Evolutionary conservation across 37 sponge, comb jelly and placozoan species (phyloP).

Genomic region (Aphrocallistes beatrix): DNA sequence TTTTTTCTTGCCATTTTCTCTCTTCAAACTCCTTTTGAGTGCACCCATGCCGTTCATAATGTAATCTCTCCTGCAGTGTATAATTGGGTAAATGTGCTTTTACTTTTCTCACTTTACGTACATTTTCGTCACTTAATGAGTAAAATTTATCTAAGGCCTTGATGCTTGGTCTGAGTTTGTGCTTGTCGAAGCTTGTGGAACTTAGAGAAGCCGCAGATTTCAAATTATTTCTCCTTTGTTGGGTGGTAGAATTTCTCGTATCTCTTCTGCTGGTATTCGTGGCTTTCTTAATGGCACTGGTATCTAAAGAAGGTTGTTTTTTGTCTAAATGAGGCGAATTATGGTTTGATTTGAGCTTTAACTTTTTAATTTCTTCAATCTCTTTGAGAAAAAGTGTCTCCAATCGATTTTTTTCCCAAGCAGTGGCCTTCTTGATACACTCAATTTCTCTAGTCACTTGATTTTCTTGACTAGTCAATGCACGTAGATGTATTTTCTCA

Average conservation of each 20-base stretch:
- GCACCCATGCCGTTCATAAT: neutral
- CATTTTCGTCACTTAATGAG: neutral
- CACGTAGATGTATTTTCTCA: neutral
- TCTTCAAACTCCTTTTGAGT: neutral
- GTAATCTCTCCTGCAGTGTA: neutral
- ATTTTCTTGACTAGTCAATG: neutral
- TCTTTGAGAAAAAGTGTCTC: neutral
- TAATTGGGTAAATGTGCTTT: neutral
- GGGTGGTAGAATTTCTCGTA: neutral
- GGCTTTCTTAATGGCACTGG: neutral
- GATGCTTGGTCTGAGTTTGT: too few species aligned
- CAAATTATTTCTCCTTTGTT: neutral
- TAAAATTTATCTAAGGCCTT: neutral
- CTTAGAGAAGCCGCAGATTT: too few species aligned
- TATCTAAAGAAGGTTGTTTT: neutral
- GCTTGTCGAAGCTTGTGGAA: too few species aligned
- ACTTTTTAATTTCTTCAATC: neutral
- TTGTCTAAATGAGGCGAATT: neutral
- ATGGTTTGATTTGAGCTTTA: neutral
- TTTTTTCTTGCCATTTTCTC: neutral
- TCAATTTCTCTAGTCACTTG: neutral
- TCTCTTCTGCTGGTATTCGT: neutral
- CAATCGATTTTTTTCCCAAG: neutral
- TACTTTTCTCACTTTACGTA: neutral
- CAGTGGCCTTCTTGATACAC: neutral